Percentiles rank a stretch among this genome's conserved stretches.
Evolutionary conservation across 2,113 vertebrate species (phyloP).

Genomic region (Boulengeromyrus knoepffleri): DNA sequence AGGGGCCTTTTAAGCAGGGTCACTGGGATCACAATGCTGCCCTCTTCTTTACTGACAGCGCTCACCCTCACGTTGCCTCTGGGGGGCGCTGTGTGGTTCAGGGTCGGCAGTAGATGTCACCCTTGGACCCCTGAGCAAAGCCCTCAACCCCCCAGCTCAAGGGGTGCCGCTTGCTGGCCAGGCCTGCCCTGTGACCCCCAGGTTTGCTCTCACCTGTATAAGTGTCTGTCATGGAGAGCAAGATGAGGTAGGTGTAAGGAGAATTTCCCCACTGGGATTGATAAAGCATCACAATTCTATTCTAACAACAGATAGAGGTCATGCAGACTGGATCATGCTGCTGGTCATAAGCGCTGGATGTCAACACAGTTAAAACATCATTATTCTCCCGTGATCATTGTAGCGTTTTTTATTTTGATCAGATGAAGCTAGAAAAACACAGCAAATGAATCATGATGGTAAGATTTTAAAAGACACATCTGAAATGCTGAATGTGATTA

Average conservation of each 20-base stretch:
- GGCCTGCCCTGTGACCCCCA: neutral
- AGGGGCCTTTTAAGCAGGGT: neutral
- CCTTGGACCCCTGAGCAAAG: neutral
- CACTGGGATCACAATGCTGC: neutral
- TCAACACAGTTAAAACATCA: neutral
- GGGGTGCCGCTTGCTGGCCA: neutral
- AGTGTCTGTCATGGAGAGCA: neutral
- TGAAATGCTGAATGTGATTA: neutral
- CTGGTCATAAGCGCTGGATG: neutral
- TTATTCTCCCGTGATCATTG: neutral
- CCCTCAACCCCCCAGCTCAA: neutral
- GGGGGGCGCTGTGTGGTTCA: neutral
- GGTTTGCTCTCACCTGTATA: neutral
- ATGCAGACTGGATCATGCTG: neutral
- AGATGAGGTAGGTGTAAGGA: neutral
- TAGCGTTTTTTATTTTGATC: neutral
- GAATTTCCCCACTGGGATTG: neutral
- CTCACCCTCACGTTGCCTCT: neutral
- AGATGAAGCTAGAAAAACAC: neutral
- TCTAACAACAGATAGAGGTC: neutral
- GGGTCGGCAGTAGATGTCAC: neutral
- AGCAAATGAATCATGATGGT: neutral
- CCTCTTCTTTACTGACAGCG: neutral
- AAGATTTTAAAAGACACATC: neutral
- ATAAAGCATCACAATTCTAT: neutral